These are phyloP conservation scores for Drosophila kuntzei DNA, from an alignment of 2,888 invertebrate species.

Conservation along the genomic window DNA sequence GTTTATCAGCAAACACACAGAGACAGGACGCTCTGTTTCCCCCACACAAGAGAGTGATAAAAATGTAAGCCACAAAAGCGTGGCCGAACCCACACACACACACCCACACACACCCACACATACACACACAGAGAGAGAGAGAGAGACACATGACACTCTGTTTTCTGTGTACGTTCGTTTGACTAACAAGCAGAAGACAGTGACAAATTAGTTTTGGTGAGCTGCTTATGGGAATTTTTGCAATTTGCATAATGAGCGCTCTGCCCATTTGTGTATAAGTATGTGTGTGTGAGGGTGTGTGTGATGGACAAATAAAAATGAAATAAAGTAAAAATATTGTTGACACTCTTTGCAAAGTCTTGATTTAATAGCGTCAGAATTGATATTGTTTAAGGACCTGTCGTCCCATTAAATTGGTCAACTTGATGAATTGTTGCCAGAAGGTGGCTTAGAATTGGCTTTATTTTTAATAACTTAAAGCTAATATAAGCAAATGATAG, in stretches of 20 bases:
- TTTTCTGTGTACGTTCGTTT: slow-evolving; percentile 56
- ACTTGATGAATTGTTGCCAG: slow-evolving; percentile 61
- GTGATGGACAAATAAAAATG: slow-evolving; percentile 58
- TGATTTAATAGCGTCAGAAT: slow-evolving; percentile 57
- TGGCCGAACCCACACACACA: slow-evolving; percentile 47
- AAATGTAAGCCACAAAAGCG: slow-evolving; percentile 77
- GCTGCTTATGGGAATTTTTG: slow-evolving; percentile 80
- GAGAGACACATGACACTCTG: slow-evolving; percentile 32
- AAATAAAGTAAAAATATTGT: slow-evolving; percentile 71
- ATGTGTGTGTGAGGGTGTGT: slow-evolving; percentile 13
- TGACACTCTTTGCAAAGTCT: slow-evolving; percentile 70
- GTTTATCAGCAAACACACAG: slow-evolving; percentile 67
- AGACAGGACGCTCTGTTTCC: slow-evolving; percentile 19
- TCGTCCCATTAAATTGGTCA: slow-evolving; percentile 39
- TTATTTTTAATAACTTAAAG: slow-evolving; percentile 11
- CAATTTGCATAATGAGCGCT: slow-evolving; percentile 79
- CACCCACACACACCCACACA: slow-evolving; percentile 1
- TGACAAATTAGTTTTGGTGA: slow-evolving; percentile 81
- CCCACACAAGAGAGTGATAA: slow-evolving; percentile 69
- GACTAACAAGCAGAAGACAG: slow-evolving; percentile 81
- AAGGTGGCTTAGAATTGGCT: neutral
- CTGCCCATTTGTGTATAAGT: slow-evolving; percentile 8
- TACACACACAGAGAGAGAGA: neutral
- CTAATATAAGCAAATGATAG: slow-evolving; percentile 1
- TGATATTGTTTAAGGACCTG: slow-evolving; percentile 36